Evolutionary conservation across 2,888 invertebrate genomes (phyloP).

Genomic region (Cosmopolites sordidus): DNA sequence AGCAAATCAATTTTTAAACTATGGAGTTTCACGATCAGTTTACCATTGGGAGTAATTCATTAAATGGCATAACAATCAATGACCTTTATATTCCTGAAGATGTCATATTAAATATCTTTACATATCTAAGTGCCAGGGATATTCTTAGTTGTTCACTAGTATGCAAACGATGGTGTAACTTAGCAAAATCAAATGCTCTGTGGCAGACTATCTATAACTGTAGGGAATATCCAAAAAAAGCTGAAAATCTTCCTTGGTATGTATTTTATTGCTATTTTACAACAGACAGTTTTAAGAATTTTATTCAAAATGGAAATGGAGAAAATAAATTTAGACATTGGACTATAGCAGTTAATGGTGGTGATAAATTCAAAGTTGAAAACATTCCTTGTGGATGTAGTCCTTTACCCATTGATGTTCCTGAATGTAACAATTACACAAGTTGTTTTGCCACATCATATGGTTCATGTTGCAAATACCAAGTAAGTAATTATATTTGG

Average conservation of each 20-base stretch:
- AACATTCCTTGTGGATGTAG: slow-evolving; percentile 49
- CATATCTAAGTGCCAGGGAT: slow-evolving; percentile 43
- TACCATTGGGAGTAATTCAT: slow-evolving; percentile 1
- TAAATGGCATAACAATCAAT: slow-evolving; percentile 45
- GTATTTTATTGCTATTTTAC: slow-evolving; percentile 47
- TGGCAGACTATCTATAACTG: slow-evolving; percentile 38
- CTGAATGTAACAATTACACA: slow-evolving; percentile 46
- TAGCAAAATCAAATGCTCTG: slow-evolving; percentile 45
- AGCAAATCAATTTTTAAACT: too few relatives aligned
- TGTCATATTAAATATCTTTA: slow-evolving; percentile 48
- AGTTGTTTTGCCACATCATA: slow-evolving; percentile 57
- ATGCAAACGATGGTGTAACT: slow-evolving; percentile 51
- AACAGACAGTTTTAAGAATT: slow-evolving; percentile 48
- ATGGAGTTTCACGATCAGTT: slow-evolving; percentile 13
- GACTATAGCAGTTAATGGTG: slow-evolving; percentile 45
- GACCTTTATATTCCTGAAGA: slow-evolving; percentile 50
- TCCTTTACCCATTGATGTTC: slow-evolving; percentile 44
- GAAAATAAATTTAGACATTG: slow-evolving; percentile 46
- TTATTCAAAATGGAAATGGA: slow-evolving; percentile 54
- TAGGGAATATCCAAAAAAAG: slow-evolving; percentile 32
- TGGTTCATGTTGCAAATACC: slow-evolving; percentile 48
- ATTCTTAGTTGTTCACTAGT: slow-evolving; percentile 49
- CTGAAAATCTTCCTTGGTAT: slow-evolving; percentile 34
- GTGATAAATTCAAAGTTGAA: slow-evolving; percentile 51
- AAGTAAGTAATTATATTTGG: slow-evolving; percentile 39